These are phyloP conservation scores for Drosophila setifemur DNA, from an alignment of 1,140 invertebrate species.

Conservation along the genomic window DNA sequence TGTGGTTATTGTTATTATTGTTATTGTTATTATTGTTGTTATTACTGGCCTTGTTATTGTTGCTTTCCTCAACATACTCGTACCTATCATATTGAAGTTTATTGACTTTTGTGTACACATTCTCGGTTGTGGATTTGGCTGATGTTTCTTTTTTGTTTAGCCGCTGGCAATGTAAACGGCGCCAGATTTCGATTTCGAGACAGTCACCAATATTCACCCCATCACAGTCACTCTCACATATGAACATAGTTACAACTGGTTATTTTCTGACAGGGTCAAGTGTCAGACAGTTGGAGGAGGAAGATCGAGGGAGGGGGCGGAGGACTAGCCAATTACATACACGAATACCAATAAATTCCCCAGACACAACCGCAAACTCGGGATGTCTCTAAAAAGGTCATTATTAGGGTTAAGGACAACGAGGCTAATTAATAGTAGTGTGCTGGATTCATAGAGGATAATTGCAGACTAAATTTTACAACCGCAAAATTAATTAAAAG, in stretches of 20 bases:
- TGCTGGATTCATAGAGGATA: too few relatives aligned
- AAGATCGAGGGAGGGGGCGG: constrained; percentile 2
- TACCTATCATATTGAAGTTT: constrained; percentile 63
- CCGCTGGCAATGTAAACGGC: constrained; percentile 71
- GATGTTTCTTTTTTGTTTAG: constrained; percentile 74
- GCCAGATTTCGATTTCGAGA: constrained; percentile 73
- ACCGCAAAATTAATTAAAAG: too few relatives aligned
- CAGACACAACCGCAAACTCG: constrained; percentile 8
- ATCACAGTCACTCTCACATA: constrained; percentile 7
- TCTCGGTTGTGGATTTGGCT: constrained; percentile 58
- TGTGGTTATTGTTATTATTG: constrained; percentile 11
- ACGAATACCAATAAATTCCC: constrained; percentile 59
- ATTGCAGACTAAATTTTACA: too few relatives aligned
- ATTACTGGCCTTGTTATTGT: constrained; percentile 24
- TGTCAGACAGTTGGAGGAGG: constrained; percentile 45
- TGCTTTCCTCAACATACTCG: constrained; percentile 32
- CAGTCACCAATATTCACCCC: constrained; percentile 55
- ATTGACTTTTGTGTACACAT: constrained; percentile 70
- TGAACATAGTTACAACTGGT: constrained; percentile 48
- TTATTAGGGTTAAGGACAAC: too few relatives aligned
- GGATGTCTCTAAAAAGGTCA: not conserved
- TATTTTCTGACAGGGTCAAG: constrained; percentile 76
- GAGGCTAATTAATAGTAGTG: too few relatives aligned
- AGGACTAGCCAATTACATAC: constrained; percentile 59
- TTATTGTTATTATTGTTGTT: constrained; percentile 31